phyloP scores from a whole-genome alignment of 2,113 vertebrate genomes.

The Beaufortia kweichowensis region DNA sequence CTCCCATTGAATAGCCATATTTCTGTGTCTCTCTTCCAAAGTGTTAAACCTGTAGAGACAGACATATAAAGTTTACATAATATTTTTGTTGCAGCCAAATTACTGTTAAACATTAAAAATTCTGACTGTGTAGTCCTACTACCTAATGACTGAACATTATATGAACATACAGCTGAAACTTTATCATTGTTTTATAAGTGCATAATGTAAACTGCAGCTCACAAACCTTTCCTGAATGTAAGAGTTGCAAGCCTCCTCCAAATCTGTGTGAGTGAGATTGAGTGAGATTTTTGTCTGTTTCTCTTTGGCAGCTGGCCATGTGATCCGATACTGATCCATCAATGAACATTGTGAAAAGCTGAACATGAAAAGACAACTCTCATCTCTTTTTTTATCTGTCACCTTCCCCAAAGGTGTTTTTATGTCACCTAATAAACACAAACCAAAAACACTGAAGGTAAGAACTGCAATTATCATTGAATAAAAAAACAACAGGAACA shows the following conservation, averaged over 20 bases:
- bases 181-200: neutral
- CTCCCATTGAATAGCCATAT: constrained; percentile 56
- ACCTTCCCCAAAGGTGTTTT: constrained; percentile 9
- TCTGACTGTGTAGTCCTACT: neutral
- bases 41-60: constrained; percentile 57
- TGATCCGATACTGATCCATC: constrained; percentile 42
- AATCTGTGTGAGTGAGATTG: too few species aligned
- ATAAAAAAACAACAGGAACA: neutral
- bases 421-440: constrained; percentile 58
- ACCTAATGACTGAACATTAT: neutral
- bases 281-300: constrained; percentile 33
- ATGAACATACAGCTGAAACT: neutral
- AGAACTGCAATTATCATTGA: neutral
- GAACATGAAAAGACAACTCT: constrained; percentile 63
- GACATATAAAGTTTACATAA: neutral
- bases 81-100: neutral
- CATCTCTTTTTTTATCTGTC: constrained; percentile 9
- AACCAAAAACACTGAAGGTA: neutral
- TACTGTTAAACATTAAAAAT: neutral
- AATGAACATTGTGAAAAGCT: constrained; percentile 53
- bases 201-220: neutral
- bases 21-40: constrained; percentile 58
- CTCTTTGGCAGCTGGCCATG: neutral
- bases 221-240: constrained; percentile 68
- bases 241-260: constrained; percentile 60